Evolutionary conservation across 2,888 invertebrate species (phyloP), one percentile per base, ranked within the genome.

Genomic region (Hemaris fuciformis): DNA sequence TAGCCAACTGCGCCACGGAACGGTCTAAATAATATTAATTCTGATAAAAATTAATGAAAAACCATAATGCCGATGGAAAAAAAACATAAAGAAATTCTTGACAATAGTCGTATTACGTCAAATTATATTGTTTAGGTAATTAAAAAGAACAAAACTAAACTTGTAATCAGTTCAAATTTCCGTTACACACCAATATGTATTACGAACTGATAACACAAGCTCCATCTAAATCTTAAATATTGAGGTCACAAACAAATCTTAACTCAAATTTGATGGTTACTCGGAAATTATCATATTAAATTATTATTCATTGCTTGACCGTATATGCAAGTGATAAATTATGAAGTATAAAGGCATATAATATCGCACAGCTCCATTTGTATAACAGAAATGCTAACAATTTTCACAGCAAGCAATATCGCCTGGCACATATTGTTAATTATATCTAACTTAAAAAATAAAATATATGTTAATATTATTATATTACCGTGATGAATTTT

Each of bases 401-500:
- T 27, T 53, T 13, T 46, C 10, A 53, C 18, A 53, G 53, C 53
- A 53, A 53, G 53, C 53, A 53, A 31, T 18, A 18, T 53, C 53
- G 53, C 53, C 53, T 53, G 10, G 53, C 53, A 53, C 18, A 31
- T 27, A 27, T 18, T n/a, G n/a, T n/a, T 31, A 31, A 8, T 23
- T 38, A 18, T 38, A 48, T n/a, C 3, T 13, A 20, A 25, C 41
- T 22, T 18, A 2, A 13, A 43, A 38, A 66, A 38, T 18, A 2
- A 13, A 43, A 38, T 66, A 38, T 1, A 60, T 59, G 22, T 20
- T 60, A 31, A 57, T 22, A 8, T 13, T 45, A 46, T n/a, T 3
- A 20, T 57, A 38, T 70, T 67, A 68, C 73, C 65, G 59, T 63
- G 20, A 72, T 60, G 31, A 68, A 71, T 38, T 63, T 69, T 6